Base-by-base conservation (phyloP, 2,797 vertebrate genomes). In the Gallinago stenura region DNA sequence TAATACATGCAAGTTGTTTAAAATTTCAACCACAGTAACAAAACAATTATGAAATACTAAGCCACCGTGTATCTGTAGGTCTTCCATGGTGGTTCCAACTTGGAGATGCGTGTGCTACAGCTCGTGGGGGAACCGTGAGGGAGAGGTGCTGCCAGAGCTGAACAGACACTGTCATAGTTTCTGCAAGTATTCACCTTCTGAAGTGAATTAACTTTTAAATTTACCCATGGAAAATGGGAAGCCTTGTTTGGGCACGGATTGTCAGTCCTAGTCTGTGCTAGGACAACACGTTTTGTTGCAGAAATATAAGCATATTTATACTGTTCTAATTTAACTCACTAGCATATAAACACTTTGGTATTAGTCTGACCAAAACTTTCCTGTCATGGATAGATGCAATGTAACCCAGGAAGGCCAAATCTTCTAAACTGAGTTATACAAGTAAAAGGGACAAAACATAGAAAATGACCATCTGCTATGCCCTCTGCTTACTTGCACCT, bases 51-150 rank as follows among this genome's bases (percentile, higher is more conserved):
- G 33, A 75, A 65, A 57, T 8, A 37, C 6, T 15, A 10, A 70
- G 33, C 60, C 62, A 31, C 35, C 3, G 0, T 17, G 33, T 16
- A 7, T 22, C 56, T 56, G 37, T 33, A 35, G 3, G 2, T 7
- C 71, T 61, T 50, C 22, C 4, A 2, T 2, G 37, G 45, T 10
- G 9, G 33, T 46, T 84, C 66, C 46, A 65, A 0, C 10, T 4
- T 17, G 43, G 58, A 58, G 50, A 37, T 19, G 31, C 11, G 58
- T 8, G 16, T 53, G 41, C 26, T 9, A 8, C 19, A 18, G 28
- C 4, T 12, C 41, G 60, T 7, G 28, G 37, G 66, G 48, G 20
- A 70, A 1, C n/a, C n/a, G 30, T 24, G 65, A 31, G 60, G 56
- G 41, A 81, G 20, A 56, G 30, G 12, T 50, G 31, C 25, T n/a